phyloP scores from a whole-genome alignment of 2,888 invertebrate genomes.

The Autographa pulchrina region DNA sequence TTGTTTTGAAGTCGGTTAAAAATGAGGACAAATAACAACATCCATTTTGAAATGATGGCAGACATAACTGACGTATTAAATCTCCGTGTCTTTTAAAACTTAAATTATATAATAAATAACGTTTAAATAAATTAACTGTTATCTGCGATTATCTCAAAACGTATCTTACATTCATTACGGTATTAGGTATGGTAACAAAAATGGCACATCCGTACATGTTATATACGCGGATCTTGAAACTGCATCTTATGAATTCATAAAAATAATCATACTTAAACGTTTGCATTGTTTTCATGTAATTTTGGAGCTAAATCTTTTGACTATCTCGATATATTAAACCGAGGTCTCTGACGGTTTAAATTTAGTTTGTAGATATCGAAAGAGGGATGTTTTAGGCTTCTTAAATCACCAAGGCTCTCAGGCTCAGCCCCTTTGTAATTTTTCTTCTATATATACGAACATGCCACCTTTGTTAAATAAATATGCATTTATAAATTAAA shows the following conservation, averaged over 20 bases:
- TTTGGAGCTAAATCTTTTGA: neutral
- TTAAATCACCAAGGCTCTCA: no score
- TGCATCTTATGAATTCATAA: neutral
- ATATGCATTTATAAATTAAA: conserved; percentile 29
- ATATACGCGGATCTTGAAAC: no score
- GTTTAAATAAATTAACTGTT: conserved; percentile 2
- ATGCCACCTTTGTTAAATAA: neutral
- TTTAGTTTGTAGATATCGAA: no score
- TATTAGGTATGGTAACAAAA: conserved; percentile 11
- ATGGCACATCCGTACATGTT: neutral
- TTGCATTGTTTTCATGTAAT: neutral
- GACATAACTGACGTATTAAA: conserved; percentile 17
- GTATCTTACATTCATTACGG: conserved; percentile 16
- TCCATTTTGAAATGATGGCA: conserved; percentile 43
- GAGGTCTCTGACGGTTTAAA: no score
- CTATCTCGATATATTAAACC: no score
- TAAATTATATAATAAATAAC: conserved; percentile 33
- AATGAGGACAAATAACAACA: conserved; percentile 28
- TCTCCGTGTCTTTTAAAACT: conserved; percentile 43
- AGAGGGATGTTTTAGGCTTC: no score
- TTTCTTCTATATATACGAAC: neutral
- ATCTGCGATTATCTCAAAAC: conserved; percentile 50
- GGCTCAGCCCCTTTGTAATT: no score
- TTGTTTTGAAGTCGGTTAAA: conserved; percentile 2
- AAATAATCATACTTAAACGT: neutral